Conservation (phyloP, 1,140 invertebrate species). For the Drusus annulatus region DNA sequence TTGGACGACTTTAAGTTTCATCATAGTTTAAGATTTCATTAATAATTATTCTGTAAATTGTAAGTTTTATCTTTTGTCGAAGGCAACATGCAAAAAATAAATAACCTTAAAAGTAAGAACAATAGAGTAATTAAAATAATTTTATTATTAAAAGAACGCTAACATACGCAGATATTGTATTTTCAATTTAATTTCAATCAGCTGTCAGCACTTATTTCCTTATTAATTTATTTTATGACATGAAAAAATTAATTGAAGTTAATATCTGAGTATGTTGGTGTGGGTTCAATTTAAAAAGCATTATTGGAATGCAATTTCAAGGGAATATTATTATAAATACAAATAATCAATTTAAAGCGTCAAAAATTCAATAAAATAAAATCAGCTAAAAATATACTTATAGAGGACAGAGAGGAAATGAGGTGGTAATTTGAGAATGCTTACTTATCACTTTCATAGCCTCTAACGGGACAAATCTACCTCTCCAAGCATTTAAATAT, state of each 20-base stretch:
- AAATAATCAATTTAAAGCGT: neutral
- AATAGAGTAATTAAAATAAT: slow-evolving; percentile 15
- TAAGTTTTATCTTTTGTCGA: slow-evolving; percentile 1
- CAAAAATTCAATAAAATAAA: neutral
- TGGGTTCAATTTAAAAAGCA: slow-evolving; percentile 12
- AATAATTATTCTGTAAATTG: neutral
- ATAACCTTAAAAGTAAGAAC: slow-evolving; percentile 39
- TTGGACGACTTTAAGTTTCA: neutral
- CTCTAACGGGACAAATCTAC: too few species aligned
- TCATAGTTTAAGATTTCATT: neutral
- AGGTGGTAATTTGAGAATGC: too few species aligned
- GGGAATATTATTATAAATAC: slow-evolving; percentile 26
- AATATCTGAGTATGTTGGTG: slow-evolving; percentile 5
- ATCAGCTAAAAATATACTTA: neutral
- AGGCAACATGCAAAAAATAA: slow-evolving; percentile 33
- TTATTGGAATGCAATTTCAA: slow-evolving; percentile 36
- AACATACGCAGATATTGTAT: slow-evolving; percentile 26
- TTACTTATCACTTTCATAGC: too few species aligned
- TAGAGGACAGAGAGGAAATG: too few species aligned
- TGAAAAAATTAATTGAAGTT: neutral
- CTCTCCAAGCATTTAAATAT: too few species aligned
- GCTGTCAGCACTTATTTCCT: neutral
- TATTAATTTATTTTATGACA: neutral
- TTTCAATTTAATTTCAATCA: neutral
- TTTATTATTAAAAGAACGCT: slow-evolving; percentile 14